These are phyloP conservation scores for Phodopus roborovskii DNA, from an alignment of 2,113 vertebrate species.

Conservation along the genomic window DNA sequence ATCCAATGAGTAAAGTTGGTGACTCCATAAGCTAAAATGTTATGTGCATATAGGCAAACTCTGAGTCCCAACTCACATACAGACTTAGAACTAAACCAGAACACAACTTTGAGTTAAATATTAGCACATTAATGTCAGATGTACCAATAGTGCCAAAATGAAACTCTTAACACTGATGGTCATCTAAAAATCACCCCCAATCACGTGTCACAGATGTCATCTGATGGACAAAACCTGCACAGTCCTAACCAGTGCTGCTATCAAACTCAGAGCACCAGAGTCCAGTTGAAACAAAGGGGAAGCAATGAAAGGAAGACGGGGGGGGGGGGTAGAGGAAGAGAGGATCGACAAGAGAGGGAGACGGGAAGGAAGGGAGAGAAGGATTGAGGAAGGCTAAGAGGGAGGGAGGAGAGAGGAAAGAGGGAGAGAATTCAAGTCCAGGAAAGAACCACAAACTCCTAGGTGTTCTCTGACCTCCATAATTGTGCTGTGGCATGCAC, in stretches of 20 bases:
- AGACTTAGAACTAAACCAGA: background rate
- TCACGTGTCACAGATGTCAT: background rate
- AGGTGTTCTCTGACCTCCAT: background rate
- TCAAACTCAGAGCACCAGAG: background rate
- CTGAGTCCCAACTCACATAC: background rate
- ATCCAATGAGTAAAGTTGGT: background rate
- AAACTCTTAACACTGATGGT: background rate
- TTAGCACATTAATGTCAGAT: background rate
- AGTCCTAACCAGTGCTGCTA: background rate
- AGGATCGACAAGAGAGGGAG: background rate
- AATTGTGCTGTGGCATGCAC: background rate
- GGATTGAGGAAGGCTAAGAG: too few species aligned
- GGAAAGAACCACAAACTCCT: background rate
- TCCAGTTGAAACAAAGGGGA: background rate
- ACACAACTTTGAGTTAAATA: background rate
- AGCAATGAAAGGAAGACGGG: background rate
- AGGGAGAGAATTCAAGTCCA: background rate
- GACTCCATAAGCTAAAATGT: background rate
- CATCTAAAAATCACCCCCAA: background rate
- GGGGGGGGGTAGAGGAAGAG: accelerated
- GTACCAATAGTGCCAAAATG: background rate
- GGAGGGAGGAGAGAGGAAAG: background rate
- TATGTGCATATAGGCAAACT: too few species aligned
- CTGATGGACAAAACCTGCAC: background rate
- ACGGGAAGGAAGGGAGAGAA: accelerated